Percentiles rank a stretch among this genome's conserved stretches.
Conservation (phyloP, 2,113 vertebrate species). For the Chunga burmeisteri region DNA sequence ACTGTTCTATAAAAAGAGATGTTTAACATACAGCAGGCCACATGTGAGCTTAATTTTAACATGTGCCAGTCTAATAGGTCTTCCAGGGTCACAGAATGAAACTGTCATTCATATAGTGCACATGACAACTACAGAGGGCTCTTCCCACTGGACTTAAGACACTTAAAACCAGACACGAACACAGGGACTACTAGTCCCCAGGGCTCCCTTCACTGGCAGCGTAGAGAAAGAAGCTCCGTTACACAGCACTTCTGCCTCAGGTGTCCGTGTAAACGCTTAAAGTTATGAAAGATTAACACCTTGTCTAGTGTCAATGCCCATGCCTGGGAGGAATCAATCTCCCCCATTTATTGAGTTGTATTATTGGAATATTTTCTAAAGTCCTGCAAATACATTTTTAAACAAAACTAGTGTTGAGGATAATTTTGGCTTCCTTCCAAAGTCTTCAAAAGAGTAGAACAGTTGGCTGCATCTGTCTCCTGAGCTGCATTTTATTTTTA, state of each 20-base stretch:
- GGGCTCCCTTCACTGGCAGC: neutral
- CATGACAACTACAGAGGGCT: neutral
- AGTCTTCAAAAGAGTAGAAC: neutral
- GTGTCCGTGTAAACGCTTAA: neutral
- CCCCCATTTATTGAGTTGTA: neutral
- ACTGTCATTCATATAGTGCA: neutral
- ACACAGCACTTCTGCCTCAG: neutral
- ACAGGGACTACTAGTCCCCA: neutral
- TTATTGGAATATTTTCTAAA: neutral
- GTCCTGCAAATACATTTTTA: neutral
- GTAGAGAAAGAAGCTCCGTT: neutral
- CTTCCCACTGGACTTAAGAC: neutral
- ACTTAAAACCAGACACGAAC: neutral
- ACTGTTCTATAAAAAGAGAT: neutral
- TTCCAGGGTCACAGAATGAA: neutral
- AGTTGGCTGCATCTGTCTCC: neutral
- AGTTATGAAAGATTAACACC: neutral
- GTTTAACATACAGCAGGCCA: neutral
- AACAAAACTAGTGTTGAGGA: neutral
- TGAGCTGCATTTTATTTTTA: neutral
- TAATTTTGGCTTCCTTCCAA: neutral
- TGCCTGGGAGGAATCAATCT: neutral
- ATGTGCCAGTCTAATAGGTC: accelerated
- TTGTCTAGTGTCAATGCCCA: neutral
- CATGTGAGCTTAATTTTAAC: neutral